Percentiles rank a stretch among this genome's conserved stretches.
These are phyloP conservation scores for Grallaria varia DNA, from an alignment of 2,113 vertebrate genomes.

Conservation along the genomic window DNA sequence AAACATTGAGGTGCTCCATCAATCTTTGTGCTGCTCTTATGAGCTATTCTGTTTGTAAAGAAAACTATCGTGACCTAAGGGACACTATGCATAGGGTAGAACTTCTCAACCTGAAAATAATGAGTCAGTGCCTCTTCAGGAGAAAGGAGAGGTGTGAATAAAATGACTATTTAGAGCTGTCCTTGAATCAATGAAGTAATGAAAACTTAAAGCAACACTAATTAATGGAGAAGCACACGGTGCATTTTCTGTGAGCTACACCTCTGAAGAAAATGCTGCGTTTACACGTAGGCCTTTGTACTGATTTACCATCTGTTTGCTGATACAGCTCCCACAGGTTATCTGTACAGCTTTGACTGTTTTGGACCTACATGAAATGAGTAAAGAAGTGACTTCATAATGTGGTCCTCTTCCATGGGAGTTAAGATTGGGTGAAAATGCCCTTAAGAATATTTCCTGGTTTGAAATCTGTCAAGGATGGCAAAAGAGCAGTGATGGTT, in stretches of 20 bases:
- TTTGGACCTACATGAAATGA: neutral
- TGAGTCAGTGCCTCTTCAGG: neutral
- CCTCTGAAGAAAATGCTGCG: neutral
- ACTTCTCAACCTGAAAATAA: neutral
- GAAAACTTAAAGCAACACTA: neutral
- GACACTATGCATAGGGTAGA: neutral
- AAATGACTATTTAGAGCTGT: neutral
- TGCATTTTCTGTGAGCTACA: neutral
- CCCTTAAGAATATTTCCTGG: neutral
- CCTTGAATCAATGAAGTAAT: neutral
- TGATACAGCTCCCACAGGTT: neutral
- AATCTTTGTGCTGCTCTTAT: neutral
- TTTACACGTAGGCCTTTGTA: neutral
- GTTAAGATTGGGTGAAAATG: neutral
- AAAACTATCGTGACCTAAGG: neutral
- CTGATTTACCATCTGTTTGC: neutral
- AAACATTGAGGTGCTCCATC: neutral
- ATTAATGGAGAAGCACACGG: accelerated
- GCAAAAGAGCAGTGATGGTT: neutral
- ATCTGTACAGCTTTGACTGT: neutral
- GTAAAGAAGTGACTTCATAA: neutral
- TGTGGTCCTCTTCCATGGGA: neutral
- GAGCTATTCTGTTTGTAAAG: neutral
- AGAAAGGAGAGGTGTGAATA: neutral
- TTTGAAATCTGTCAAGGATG: neutral